Base-by-base conservation (phyloP, 2,113 vertebrate genomes). In the Pluvianellus socialis region DNA sequence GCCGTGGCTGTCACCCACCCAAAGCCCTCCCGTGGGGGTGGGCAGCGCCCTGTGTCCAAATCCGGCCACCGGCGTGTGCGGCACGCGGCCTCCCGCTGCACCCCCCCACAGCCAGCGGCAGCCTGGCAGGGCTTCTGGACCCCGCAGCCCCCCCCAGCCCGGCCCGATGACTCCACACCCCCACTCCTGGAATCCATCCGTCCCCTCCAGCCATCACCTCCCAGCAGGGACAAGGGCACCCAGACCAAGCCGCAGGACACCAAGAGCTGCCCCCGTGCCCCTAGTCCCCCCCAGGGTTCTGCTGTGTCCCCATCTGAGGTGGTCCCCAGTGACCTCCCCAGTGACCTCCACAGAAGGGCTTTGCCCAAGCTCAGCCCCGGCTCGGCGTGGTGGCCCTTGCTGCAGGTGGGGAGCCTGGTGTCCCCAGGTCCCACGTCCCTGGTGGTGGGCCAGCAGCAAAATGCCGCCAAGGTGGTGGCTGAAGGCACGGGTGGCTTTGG, bases 141-240 rank as follows among this genome's bases (percentile, higher is more conserved):
- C 12, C 9, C 0, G 0, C n/a, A 16, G 26, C 6, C 11, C 15
- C 32, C 38, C 15, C 16, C 33, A 17, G 14, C n/a, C 38, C 21
- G 7, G 11, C 44, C 38, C 6, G 7, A 16, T 0, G 1, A 8
- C 79, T 88, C 19, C 1, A n/a, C 4, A 4, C 10, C n/a, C 11
- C 26, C 3, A 0, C 19, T 27, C 4, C 23, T 23, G 11, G 40
- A 63, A 17, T 12, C 50, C 2, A 1, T 1, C n/a, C 47, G 24
- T 62, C 5, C 53, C 12, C 13, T 6, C 13, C 6, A 6, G 53
- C 20, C 8, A 0, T 63, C 38, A 23, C 23, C 32, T 85, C 17
- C n/a, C 27, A 16, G 32, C n/a, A 70, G 44, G 50, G 50, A 70
- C 35, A 61, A 56, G 40, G 32, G 32, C 70, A 77, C 61, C 61